These are phyloP conservation scores for Mergus octosetaceus DNA, from an alignment of 2,797 vertebrate species.

Conservation along the genomic window DNA sequence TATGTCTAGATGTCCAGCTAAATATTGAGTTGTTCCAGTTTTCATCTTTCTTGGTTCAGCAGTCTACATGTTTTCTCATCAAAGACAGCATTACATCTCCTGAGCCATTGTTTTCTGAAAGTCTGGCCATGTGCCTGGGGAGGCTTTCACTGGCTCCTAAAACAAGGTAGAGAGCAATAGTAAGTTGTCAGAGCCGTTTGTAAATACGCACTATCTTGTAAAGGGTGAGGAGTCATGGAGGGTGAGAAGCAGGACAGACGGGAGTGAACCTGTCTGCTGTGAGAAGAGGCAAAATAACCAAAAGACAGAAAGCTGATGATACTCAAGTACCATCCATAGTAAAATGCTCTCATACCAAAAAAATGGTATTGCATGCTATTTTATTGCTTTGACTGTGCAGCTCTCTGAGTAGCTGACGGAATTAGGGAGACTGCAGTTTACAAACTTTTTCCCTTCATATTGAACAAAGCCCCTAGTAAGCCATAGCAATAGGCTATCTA, in stretches of 20 bases:
- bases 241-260: not conserved
- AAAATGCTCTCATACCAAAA: not conserved
- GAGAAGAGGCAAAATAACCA: not conserved
- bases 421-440: constrained; percentile 47
- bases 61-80: not conserved
- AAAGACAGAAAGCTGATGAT: not conserved
- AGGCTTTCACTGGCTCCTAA: constrained; percentile 22
- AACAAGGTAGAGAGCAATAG: not conserved
- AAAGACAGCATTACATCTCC: not conserved
- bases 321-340: not conserved
- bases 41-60: not conserved
- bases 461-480: constrained; percentile 41
- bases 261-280: not conserved
- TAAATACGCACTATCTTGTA: not conserved
- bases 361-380: not conserved
- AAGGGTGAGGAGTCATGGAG: constrained; percentile 7
- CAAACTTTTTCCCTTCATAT: constrained; percentile 28
- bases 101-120: not conserved
- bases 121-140: not conserved
- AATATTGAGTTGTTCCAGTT: not conserved
- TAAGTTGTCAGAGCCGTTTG: not conserved
- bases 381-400: constrained; percentile 46
- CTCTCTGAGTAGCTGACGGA: constrained; percentile 48
- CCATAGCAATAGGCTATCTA: constrained; percentile 34
- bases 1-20: not conserved